These are phyloP conservation scores for Drosophila pseudoananassae DNA, from an alignment of 1,140 invertebrate genomes.

Conservation along the genomic window DNA sequence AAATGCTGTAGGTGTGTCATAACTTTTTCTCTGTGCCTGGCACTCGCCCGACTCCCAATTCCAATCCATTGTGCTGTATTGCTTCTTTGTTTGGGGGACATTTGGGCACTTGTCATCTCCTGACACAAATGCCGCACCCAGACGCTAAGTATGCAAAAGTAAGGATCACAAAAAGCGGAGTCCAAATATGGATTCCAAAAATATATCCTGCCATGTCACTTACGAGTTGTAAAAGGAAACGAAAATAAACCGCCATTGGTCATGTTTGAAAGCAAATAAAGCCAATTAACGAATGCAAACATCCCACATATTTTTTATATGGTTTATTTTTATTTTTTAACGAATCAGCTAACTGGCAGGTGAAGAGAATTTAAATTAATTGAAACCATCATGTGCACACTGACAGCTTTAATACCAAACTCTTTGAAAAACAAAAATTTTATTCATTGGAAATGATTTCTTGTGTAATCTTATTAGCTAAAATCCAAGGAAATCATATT, in stretches of 20 bases:
- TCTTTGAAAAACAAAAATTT: neutral
- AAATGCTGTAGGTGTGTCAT: constrained; percentile 82
- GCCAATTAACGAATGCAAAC: constrained; percentile 78
- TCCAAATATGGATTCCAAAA: constrained; percentile 36
- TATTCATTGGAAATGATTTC: neutral
- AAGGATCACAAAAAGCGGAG: constrained; percentile 14
- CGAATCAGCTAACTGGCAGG: constrained; percentile 1
- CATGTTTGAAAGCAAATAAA: constrained; percentile 76
- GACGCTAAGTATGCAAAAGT: constrained; percentile 43
- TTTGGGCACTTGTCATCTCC: constrained; percentile 58
- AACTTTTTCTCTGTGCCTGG: constrained; percentile 50
- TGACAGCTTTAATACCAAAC: neutral
- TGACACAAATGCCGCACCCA: constrained; percentile 36
- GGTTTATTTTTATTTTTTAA: constrained; percentile 1
- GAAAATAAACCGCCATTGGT: constrained; percentile 47
- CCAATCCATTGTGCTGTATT: constrained; percentile 56
- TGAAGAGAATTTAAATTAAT: neutral
- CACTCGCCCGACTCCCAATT: constrained; percentile 4
- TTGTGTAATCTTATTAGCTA: neutral
- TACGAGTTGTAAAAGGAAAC: constrained; percentile 5
- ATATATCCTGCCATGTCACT: constrained; percentile 44
- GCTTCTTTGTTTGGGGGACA: constrained; percentile 59
- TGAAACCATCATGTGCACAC: neutral
- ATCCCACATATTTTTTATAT: constrained; percentile 10
- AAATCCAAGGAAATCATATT: neutral